Percentiles rank a stretch among this genome's conserved stretches.
These are phyloP conservation scores for Sycobia sp. DNA, from an alignment of 1,140 invertebrate species.

Conservation along the genomic window DNA sequence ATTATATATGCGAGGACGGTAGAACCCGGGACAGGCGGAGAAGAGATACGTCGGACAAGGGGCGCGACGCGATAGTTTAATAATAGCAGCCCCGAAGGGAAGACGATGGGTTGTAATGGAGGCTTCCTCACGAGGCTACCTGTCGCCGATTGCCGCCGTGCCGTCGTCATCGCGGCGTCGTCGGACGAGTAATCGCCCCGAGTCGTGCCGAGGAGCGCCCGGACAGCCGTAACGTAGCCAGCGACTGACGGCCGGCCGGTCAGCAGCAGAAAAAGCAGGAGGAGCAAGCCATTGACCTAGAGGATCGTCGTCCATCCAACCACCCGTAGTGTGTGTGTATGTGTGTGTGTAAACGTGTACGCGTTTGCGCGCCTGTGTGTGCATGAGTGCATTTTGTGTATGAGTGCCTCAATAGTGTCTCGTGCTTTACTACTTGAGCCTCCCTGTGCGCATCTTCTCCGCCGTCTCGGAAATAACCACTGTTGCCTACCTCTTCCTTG, in stretches of 20 bases:
- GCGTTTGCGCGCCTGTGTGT: not conserved
- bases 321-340: not conserved
- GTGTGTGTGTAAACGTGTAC: not conserved
- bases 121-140: not conserved
- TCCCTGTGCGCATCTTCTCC: conserved; percentile 1
- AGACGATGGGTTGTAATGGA: conserved; percentile 27
- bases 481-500: conserved; percentile 18
- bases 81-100: not conserved
- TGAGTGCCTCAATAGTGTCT: conserved; percentile 24
- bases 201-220: not conserved
- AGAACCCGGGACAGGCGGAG: not conserved
- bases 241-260: conserved; percentile 1
- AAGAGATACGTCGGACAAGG: not conserved
- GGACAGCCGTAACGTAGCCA: not conserved
- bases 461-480: conserved; percentile 3
- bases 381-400: conserved; percentile 15
- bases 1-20: conserved; percentile 2
- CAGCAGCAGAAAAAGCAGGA: not conserved
- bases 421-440: conserved; percentile 2
- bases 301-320: conserved; percentile 15
- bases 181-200: conserved; percentile 4
- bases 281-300: conserved; percentile 21
- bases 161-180: not conserved
- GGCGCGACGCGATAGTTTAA: too few relatives aligned
- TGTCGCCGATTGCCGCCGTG: not conserved